Percentiles rank a stretch among this genome's conserved stretches.
phyloP scores from a whole-genome alignment of 2,888 invertebrate species.

The Salpingus planirostris region DNA sequence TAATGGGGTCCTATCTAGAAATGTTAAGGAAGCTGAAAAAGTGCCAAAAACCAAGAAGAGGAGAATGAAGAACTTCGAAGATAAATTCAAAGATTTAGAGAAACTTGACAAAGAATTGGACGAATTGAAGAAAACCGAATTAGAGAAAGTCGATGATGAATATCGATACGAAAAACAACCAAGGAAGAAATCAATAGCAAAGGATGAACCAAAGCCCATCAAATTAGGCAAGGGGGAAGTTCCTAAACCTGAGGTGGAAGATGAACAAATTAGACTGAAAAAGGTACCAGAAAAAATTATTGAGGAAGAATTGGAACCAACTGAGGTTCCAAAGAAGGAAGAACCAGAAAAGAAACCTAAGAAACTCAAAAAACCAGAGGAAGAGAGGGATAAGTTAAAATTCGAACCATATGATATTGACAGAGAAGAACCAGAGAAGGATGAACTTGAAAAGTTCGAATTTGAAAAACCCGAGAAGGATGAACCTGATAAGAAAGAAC shows the following conservation, averaged over 20 bases:
- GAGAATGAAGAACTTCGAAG: constrained; percentile 37
- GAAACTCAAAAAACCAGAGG: constrained; percentile 15
- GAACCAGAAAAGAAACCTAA: constrained; percentile 24
- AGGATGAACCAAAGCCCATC: constrained; percentile 26
- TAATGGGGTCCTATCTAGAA: constrained; percentile 43
- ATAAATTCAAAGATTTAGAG: constrained; percentile 40
- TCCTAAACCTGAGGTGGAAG: constrained; percentile 31
- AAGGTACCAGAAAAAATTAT: constrained; percentile 36
- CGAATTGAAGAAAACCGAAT: constrained; percentile 36
- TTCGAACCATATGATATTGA: constrained; percentile 39
- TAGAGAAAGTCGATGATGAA: constrained; percentile 36
- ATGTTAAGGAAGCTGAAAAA: constrained; percentile 42
- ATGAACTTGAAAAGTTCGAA: constrained; percentile 32
- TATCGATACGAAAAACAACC: constrained; percentile 24
- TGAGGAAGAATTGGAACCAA: constrained; percentile 23
- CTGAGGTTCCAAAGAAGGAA: constrained; percentile 16
- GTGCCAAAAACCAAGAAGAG: constrained; percentile 32
- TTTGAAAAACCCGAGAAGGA: constrained; percentile 26
- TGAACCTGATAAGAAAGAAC: constrained; percentile 28
- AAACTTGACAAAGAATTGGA: constrained; percentile 41
- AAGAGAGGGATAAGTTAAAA: constrained; percentile 30
- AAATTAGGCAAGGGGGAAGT: constrained; percentile 37
- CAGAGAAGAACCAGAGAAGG: constrained; percentile 33
- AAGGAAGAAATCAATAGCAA: constrained; percentile 19
- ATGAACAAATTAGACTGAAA: constrained; percentile 34